Conservation (phyloP, 2,797 vertebrate species). For the Neopelma chrysocephalum region DNA sequence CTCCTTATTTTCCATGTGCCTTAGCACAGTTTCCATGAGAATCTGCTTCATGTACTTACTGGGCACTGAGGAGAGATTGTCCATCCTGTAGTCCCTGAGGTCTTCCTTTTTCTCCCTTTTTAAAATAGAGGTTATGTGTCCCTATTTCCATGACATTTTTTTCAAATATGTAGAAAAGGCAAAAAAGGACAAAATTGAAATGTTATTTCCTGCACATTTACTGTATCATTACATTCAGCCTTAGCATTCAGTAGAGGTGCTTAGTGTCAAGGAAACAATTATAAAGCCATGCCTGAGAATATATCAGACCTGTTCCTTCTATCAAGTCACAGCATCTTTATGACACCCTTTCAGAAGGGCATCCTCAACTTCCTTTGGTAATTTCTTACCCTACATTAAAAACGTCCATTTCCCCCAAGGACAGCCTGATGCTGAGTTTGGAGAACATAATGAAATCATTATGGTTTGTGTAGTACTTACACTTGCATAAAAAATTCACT, state of each 20-base stretch:
- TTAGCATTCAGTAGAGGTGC: neutral
- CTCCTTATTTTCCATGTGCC: neutral
- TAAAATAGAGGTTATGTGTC: neutral
- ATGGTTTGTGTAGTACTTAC: neutral
- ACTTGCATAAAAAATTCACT: neutral
- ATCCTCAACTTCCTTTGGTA: neutral
- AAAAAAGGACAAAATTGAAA: neutral
- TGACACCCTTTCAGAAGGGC: neutral
- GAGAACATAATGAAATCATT: neutral
- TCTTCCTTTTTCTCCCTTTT: rapidly evolving
- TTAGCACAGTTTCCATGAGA: neutral
- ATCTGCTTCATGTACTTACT: neutral
- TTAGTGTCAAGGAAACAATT: neutral
- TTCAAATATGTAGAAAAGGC: neutral
- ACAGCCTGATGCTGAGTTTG: neutral
- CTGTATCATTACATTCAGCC: neutral
- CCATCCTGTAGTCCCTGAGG: neutral
- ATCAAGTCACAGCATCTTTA: neutral
- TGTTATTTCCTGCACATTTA: neutral
- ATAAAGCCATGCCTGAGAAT: neutral
- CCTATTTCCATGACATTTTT: neutral
- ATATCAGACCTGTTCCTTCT: neutral
- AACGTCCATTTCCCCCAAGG: neutral
- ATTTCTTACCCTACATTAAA: neutral
- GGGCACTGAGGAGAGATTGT: neutral